Evolutionary conservation across 2,797 vertebrate genomes (phyloP).

Genomic region (Arnoldichthys spilopterus): DNA sequence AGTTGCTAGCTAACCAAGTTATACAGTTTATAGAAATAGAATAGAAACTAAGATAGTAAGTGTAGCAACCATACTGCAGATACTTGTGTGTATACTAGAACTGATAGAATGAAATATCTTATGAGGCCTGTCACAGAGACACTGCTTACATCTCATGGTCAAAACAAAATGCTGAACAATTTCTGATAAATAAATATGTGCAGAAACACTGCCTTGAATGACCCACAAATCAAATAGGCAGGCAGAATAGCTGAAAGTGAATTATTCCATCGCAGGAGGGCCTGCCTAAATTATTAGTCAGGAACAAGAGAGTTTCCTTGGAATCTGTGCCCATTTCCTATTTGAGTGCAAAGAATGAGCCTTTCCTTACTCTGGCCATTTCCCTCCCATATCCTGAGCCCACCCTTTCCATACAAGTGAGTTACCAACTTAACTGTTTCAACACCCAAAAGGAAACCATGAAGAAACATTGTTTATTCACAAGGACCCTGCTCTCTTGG

Average conservation of each 20-base stretch:
- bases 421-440: constrained; percentile 61
- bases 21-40: no score
- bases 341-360: constrained; percentile 68
- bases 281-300: constrained; percentile 64
- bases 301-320: constrained; percentile 79
- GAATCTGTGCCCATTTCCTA: constrained; percentile 80
- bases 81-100: background rate
- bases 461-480: constrained; percentile 44
- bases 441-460: constrained; percentile 48
- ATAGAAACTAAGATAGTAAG: no score
- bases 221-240: constrained; percentile 2
- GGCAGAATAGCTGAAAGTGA: constrained; percentile 10
- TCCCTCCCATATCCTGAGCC: constrained; percentile 78
- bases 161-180: background rate
- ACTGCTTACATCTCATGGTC: background rate
- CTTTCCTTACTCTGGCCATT: constrained; percentile 72
- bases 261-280: constrained; percentile 17
- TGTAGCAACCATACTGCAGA: no score
- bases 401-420: constrained; percentile 68
- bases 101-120: background rate
- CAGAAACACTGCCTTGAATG: background rate
- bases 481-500: constrained; percentile 29
- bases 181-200: background rate
- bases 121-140: no score
- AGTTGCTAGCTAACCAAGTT: no score